Base-by-base conservation (phyloP, 2,888 invertebrate species). In the Drosophila recens region DNA sequence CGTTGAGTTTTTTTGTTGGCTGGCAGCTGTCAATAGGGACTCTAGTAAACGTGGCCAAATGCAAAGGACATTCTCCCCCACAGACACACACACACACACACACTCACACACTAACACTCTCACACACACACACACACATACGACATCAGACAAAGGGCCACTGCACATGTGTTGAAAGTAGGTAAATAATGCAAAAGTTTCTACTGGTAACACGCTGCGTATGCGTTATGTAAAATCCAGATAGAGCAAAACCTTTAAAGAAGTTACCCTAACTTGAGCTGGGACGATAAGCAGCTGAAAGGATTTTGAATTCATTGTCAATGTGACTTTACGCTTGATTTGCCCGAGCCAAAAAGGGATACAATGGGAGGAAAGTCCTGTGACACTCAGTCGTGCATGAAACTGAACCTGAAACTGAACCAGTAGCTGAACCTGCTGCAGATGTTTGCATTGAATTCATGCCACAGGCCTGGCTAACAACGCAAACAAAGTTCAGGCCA, bases 241-340 rank as follows among this genome's bases (percentile, higher is more conserved):
- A 45, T 23, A 40, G 27, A 11, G 52, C 5, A 77, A 45, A 45
- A 48, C 58, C 58, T 77, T 77, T 58, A 52, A 63, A 48, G 53
- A 45, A 38, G 52, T n/a, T 23, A 17, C 54, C 38, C 38, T 36
- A 15, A 27, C 43, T 62, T 2, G 11, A 30, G 10, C 33, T 38
- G 40, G 51, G 45, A 17, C 30, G 72, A 62, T 67, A 73, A 73
- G 62, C 59, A 72, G 72, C 38, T 57, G 59, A 67, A 77, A 72
- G 61, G 48, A 40, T 58, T 59, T 23, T 15, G 15, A 36, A 40
- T 63, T 59, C 66, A 71, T 79, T 80, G 79, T 75, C 79, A 61
- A 49, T 72, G 87, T 58, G 75, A 86, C 81, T 86, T 88, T 48
- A 72, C 84, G 87, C 83, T 75, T 84, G 89, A 84, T 88, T 84